Evolutionary conservation across 1,140 invertebrate genomes (phyloP), one percentile per base, ranked within the genome.

Genomic region (Cydia strobilella): DNA sequence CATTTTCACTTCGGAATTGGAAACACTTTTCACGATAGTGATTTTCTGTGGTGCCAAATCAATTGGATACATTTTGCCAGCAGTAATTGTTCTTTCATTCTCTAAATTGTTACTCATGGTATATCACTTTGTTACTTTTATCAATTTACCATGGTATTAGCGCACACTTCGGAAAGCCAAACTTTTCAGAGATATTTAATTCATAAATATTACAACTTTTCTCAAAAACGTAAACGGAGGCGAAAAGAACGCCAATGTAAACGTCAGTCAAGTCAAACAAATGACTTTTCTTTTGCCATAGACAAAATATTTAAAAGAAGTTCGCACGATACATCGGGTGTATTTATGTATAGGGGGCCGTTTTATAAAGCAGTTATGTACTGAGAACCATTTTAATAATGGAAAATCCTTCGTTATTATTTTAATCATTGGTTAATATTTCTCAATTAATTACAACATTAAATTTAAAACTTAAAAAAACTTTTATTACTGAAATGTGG

Each of bases 41-140:
- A 93, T 93, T 84, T 93, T 93, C 82, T 90, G 90, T 74, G 90
- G 90, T 62, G 91, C 91, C 84, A 93, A 90, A 86, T 93, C 91
- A 76, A 93, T 93, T 59, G 91, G 91, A 90, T 92, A 91, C 91
- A 93, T 91, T 89, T 93, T 92, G 76, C 83, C 84, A 86, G 85
- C 84, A 77, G 88, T 82, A 72, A 87, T 75, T 73, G 91, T 86
- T 79, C 90, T 88, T 79, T 93, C 91, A 84, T 85, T 88, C 78
- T 93, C 91, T 77, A 91, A 82, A 85, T 91, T 91, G 73, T 84
- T 87, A 79, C 84, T 91, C 91, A 93, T 89, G 85, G 65, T 88
- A 79, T 69, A 20, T 75, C 35, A 74, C 42, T 75, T 10, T 66
- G 7, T 35, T 39, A 13, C 2, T 69, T 39, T n/a, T 69, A 35